phyloP scores from a whole-genome alignment of 2,113 vertebrate species.

The Quiscalus mexicanus region DNA sequence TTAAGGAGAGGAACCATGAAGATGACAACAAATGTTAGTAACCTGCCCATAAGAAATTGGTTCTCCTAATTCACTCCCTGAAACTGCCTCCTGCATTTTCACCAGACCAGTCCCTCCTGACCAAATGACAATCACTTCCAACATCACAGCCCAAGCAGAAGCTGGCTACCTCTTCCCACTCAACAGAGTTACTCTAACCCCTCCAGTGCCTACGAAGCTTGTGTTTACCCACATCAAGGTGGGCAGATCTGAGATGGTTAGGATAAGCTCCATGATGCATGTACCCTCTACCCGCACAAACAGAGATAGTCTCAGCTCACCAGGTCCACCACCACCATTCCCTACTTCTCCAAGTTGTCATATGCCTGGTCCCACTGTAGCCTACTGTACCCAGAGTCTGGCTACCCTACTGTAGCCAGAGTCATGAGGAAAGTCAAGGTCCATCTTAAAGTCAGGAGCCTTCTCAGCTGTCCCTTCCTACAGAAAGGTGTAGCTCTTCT shows the following conservation, averaged over 20 bases:
- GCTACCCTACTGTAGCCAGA: too few species aligned
- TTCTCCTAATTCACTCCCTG: neutral
- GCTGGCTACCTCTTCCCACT: neutral
- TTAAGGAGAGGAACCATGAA: neutral
- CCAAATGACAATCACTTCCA: neutral
- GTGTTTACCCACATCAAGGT: neutral
- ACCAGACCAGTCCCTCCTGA: neutral
- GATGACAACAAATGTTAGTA: neutral
- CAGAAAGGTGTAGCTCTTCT: neutral
- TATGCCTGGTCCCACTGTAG: neutral
- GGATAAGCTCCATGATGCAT: neutral
- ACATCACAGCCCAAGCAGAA: accelerated
- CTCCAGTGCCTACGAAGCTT: neutral
- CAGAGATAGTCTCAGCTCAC: neutral
- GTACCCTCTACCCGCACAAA: neutral
- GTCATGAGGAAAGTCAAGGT: accelerated
- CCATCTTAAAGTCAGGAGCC: neutral
- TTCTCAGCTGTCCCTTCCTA: neutral
- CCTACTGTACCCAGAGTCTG: too few species aligned
- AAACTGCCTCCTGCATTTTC: neutral
- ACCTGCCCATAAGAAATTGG: neutral
- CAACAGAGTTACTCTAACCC: neutral
- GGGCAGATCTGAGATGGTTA: neutral
- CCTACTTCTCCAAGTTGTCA: neutral
- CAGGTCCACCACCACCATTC: neutral